Base-by-base conservation (phyloP, 2,113 vertebrate genomes). In the Gambusia affinis region DNA sequence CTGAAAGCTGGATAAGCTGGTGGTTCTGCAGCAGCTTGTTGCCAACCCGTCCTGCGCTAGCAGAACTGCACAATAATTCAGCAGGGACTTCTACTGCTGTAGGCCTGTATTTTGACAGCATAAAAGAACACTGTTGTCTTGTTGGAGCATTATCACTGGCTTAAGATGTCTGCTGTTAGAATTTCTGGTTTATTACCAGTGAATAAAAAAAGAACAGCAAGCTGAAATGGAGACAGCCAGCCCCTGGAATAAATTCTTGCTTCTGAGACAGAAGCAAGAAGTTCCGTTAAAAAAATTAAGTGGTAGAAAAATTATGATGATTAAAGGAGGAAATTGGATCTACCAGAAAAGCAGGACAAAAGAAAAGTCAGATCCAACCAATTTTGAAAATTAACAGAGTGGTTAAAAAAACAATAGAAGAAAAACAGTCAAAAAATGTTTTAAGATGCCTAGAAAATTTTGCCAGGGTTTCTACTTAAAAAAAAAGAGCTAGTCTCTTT, bases 131-230 rank as follows among this genome's bases (percentile, higher is more conserved):
- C 61, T 81, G 62, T 81, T 81, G 62, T 81, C 80, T 77, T 54
- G 51, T 67, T 82, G 68, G 64, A 76, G 77, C 2, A 22, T 67
- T 73, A 86, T 86, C 87, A 85, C 82, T 88, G 80, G 44, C 73
- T 82, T 39, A 82, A 87, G 79, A 68, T 67, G 33, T 80, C 57
- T 76, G 80, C 73, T 77, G 67, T 82, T 64, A 86, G 64, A 65
- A 75, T 74, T 44, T 79, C 62, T 90, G 74, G 76, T 80, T 80
- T 66, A 35, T 64, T 80, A 64, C 64, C 81, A 73, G 67, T 57
- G 82, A 81, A 84, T 27, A 68, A 82, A 64, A 17, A 30, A 35
- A 73, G 61, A 51, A 64, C 37, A 77, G 54, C 30, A 39, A 39
- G 63, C 60, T 82, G 0, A 7, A 33, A 72, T 19, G 47, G 24